Evolutionary conservation across 2,888 invertebrate species (phyloP).

Genomic region (Orthonevra nobilis): DNA sequence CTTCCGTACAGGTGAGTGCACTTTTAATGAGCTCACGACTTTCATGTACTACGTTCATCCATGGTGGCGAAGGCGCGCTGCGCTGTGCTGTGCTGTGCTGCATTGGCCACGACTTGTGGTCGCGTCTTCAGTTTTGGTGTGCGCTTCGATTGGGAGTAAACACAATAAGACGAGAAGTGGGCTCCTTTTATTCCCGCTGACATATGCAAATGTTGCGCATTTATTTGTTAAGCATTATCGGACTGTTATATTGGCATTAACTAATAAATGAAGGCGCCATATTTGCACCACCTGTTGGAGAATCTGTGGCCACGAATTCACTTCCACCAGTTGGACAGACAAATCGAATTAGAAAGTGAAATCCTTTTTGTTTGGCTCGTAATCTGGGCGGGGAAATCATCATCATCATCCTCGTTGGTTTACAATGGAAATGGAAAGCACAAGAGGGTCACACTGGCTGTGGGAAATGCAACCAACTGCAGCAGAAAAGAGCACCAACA

Average conservation of each 20-base stretch:
- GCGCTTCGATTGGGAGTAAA: conserved; percentile 6
- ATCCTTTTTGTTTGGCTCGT: conserved; percentile 56
- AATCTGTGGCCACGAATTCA: too few species aligned
- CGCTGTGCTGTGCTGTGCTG: not conserved
- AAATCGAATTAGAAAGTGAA: conserved; percentile 66
- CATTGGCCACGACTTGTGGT: conserved; percentile 21
- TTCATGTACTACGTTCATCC: conserved; percentile 52
- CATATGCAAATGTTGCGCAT: conserved; percentile 67
- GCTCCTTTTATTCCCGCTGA: conserved; percentile 46
- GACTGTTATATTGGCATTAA: conserved; percentile 66
- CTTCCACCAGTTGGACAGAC: conserved; percentile 3
- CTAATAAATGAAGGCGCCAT: conserved; percentile 70
- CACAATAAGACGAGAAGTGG: conserved; percentile 49
- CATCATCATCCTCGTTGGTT: conserved; percentile 4
- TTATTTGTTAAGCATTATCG: conserved; percentile 69
- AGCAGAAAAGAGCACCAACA: not conserved
- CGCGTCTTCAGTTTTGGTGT: conserved; percentile 47
- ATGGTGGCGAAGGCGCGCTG: conserved; percentile 5
- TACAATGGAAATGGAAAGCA: conserved; percentile 30
- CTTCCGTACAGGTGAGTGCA: conserved; percentile 70
- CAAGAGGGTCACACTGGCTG: not conserved
- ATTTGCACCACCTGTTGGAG: conserved; percentile 58
- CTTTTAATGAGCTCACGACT: conserved; percentile 70
- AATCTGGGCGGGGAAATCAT: conserved; percentile 12
- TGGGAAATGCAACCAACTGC: too few species aligned